Conservation (phyloP, 1,140 invertebrate genomes). For the Zaprionus capensis region DNA sequence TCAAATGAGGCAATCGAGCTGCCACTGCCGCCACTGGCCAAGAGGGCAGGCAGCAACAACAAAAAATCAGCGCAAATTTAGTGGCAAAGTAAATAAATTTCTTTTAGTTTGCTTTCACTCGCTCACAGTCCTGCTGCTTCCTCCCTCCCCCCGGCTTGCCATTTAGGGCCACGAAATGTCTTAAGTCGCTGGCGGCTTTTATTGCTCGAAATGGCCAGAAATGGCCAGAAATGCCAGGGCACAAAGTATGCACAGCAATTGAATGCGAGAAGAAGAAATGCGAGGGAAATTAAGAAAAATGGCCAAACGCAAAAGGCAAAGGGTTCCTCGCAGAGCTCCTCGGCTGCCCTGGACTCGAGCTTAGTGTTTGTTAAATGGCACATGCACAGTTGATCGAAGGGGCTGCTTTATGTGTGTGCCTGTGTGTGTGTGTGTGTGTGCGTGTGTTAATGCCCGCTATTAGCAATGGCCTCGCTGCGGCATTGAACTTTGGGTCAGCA, state of each 20-base stretch:
- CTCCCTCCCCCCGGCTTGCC: slow-evolving; percentile 22
- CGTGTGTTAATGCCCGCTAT: slow-evolving; percentile 66
- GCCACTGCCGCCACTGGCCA: slow-evolving; percentile 6
- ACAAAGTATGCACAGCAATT: slow-evolving; percentile 49
- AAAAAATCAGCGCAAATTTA: slow-evolving; percentile 79
- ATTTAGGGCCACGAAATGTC: slow-evolving; percentile 68
- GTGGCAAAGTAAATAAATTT: slow-evolving; percentile 82
- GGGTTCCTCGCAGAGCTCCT: not conserved
- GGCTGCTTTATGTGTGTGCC: not conserved
- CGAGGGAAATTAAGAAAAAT: slow-evolving; percentile 75
- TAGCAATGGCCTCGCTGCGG: slow-evolving; percentile 49
- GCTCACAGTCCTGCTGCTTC: slow-evolving; percentile 18
- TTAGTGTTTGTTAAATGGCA: slow-evolving; percentile 78
- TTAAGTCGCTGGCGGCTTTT: slow-evolving; percentile 72
- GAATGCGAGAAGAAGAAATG: slow-evolving; percentile 35
- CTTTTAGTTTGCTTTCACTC: slow-evolving; percentile 67
- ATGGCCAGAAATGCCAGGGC: slow-evolving; percentile 10
- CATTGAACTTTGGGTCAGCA: slow-evolving; percentile 48
- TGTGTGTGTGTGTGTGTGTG: not conserved
- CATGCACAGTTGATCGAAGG: slow-evolving; percentile 72
- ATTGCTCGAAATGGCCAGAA: slow-evolving; percentile 64
- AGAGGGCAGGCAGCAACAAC: slow-evolving; percentile 27
- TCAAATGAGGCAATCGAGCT: slow-evolving; percentile 52
- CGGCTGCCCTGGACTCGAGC: slow-evolving; percentile 1
- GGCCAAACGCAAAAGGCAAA: slow-evolving; percentile 57